Percentiles rank a stretch among this genome's conserved stretches.
These are phyloP conservation scores for Phaedon cochleariae DNA, from an alignment of 2,888 invertebrate genomes.

Conservation along the genomic window DNA sequence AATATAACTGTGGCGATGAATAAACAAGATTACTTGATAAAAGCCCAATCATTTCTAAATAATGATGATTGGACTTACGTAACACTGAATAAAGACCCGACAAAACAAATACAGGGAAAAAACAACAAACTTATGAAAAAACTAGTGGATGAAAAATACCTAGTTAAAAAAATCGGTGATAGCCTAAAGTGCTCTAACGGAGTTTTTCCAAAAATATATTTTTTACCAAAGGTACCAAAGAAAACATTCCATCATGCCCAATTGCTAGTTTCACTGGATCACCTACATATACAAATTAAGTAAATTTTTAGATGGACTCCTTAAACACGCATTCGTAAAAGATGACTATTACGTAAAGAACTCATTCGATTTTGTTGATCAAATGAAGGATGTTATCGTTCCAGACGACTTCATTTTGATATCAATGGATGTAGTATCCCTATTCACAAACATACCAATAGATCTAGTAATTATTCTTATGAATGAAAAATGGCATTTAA, in stretches of 20 bases:
- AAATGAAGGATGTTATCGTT: neutral
- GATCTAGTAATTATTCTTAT: no score
- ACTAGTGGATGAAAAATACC: slow-evolving; percentile 1
- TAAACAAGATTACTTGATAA: slow-evolving; percentile 1
- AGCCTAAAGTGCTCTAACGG: slow-evolving; percentile 4
- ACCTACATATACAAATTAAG: slow-evolving; percentile 15
- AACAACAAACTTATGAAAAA: slow-evolving; percentile 10
- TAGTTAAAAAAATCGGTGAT: slow-evolving; percentile 14
- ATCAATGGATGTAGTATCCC: no score
- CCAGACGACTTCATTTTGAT: slow-evolving; percentile 7
- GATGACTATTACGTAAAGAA: slow-evolving; percentile 1
- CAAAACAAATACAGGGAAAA: slow-evolving; percentile 3
- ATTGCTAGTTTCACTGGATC: slow-evolving; percentile 17
- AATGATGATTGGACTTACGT: slow-evolving; percentile 2
- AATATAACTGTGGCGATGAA: slow-evolving; percentile 4
- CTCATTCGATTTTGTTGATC: slow-evolving; percentile 1
- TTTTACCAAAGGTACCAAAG: slow-evolving; percentile 20
- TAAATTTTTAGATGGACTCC: slow-evolving; percentile 7
- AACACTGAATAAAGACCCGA: neutral
- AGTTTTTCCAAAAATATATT: slow-evolving; percentile 13
- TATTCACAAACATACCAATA: no score
- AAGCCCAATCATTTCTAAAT: neutral
- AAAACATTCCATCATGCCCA: slow-evolving; percentile 15
- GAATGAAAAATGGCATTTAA: no score
- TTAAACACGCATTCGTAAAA: slow-evolving; percentile 14